Conservation (phyloP, 2,888 invertebrate genomes). For the Agrilus biguttatus region DNA sequence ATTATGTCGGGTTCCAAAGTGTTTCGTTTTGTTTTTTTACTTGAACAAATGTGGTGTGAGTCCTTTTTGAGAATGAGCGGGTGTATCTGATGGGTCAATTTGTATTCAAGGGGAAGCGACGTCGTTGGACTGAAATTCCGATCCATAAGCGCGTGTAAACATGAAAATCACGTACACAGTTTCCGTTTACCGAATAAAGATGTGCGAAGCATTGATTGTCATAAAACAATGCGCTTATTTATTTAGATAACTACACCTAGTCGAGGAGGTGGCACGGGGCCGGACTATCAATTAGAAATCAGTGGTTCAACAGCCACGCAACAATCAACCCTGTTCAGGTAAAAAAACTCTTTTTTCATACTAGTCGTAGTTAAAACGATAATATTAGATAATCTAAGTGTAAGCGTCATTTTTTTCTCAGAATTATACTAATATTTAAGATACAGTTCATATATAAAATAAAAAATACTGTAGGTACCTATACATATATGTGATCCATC, state of each 20-base stretch:
- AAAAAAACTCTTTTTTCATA: not conserved
- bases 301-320: slow-evolving; percentile 3
- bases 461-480: no score
- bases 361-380: no score
- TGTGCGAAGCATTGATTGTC: slow-evolving; percentile 29
- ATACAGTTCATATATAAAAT: no score
- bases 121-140: slow-evolving; percentile 20
- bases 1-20: not conserved
- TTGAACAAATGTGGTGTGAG: no score
- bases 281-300: slow-evolving; percentile 12
- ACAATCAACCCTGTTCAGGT: slow-evolving; percentile 1
- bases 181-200: slow-evolving; percentile 29
- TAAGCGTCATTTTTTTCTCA: no score
- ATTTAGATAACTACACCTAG: slow-evolving; percentile 5
- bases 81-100: slow-evolving; percentile 12
- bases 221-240: slow-evolving; percentile 18
- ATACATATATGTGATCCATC: no score
- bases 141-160: slow-evolving; percentile 22
- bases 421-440: no score
- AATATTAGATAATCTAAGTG: no score
- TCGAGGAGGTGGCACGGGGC: slow-evolving; percentile 6
- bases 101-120: slow-evolving; percentile 22
- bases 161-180: slow-evolving; percentile 28
- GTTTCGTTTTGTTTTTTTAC: no score
- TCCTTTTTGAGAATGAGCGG: no score